phyloP scores from a whole-genome alignment of 2,113 vertebrate genomes.

The Malurus cyaneus region DNA sequence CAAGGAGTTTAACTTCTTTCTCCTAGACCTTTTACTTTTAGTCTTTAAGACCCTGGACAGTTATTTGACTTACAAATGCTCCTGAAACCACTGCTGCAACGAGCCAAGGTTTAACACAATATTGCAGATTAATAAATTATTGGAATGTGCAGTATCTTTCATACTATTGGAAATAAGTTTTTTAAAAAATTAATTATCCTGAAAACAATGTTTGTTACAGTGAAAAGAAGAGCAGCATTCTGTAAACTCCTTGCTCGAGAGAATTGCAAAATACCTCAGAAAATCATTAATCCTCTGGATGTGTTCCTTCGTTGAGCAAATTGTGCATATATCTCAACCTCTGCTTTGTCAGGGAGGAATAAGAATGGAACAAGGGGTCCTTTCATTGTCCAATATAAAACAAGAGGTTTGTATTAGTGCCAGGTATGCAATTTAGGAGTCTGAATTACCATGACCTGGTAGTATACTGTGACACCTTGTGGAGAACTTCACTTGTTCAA shows the following conservation, averaged over 20 bases:
- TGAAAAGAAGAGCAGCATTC: not conserved
- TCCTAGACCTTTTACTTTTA: conserved; percentile 12
- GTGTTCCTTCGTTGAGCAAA: not conserved
- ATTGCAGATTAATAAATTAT: conserved; percentile 36
- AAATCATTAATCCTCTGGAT: not conserved
- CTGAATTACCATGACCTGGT: not conserved
- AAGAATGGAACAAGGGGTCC: not conserved
- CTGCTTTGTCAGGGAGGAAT: not conserved
- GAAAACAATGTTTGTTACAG: not conserved
- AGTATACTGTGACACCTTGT: not conserved
- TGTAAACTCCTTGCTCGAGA: not conserved
- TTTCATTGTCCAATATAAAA: not conserved
- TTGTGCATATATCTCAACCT: not conserved
- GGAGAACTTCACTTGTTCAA: not conserved
- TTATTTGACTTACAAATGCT: conserved; percentile 10
- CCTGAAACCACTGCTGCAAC: conserved; percentile 18
- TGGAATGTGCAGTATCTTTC: not conserved
- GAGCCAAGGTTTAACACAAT: not conserved
- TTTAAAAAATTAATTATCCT: not conserved
- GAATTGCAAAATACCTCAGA: not conserved
- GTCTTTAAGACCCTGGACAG: not conserved
- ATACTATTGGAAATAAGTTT: not conserved
- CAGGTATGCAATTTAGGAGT: not conserved
- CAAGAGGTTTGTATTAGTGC: not conserved
- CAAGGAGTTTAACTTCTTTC: not conserved